Evolutionary conservation across 2,888 invertebrate species (phyloP), one percentile per base, ranked within the genome.

Genomic region (Oscheius sp.): DNA sequence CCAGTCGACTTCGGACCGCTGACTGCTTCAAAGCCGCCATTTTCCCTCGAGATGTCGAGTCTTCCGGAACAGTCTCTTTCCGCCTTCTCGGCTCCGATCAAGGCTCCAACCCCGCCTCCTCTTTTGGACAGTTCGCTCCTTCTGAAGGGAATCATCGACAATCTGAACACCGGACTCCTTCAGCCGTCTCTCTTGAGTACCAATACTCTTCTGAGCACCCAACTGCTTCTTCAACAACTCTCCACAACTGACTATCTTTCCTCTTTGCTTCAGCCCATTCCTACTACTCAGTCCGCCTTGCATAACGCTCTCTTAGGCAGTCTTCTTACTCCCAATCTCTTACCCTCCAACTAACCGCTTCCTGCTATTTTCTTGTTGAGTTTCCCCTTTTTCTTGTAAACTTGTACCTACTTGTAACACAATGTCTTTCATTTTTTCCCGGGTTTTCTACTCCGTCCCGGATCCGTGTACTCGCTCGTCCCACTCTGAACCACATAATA

Each of bases 151-250:
- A 53, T 74, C n/a, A 11, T 74, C 53, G 68, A 68, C n/a, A 57
- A 72, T 33, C 32, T 72, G 35, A 50, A 47, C 33, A 53, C n/a
- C 42, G 37, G 50, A 32, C 53, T 73, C 1, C 55, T 73, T 4
- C 73, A 73, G 65, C 73, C 62, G 3, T 62, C 73, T 21, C 50
- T 62, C 10, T 48, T 68, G 10, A 55, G 79, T 21, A 74, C 81
- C 11, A 70, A 77, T 37, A 76, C 73, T 13, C 32, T 62, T 11
- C 47, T 68, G 10, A 55, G 79, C 13, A 79, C 81, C 7, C 78
- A 77, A 55, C 74, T 80, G 2, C 58, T 80, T 7, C 73, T 83
- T 9, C 80, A 80, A 59, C 80, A 79, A n/a, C 66, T 80, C 1
- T n/a, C 29, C 32, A 32, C 21, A n/a, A 13, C 63, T 7, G 53